Evolutionary conservation across 2,113 vertebrate genomes (phyloP).

Genomic region (Glaucidium brasilianum): DNA sequence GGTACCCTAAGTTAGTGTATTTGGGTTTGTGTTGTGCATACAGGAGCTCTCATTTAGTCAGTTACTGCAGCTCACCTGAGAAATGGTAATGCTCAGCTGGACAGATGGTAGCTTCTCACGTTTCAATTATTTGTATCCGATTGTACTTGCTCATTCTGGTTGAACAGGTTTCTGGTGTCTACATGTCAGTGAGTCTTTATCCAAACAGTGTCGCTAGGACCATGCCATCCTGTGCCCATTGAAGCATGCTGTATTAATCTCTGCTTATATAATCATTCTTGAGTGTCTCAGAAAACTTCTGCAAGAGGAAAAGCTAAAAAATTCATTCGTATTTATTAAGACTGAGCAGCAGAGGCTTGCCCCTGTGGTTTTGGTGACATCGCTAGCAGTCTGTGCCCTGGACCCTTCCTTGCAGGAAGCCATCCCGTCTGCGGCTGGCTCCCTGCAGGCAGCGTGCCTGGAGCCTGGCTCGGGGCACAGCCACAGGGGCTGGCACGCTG

Average conservation of each 20-base stretch:
- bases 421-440: fast-evolving
- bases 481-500: fast-evolving
- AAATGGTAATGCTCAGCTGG: not conserved
- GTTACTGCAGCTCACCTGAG: not conserved
- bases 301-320: not conserved
- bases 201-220: not conserved
- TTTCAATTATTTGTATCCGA: not conserved
- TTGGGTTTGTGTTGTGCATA: not conserved
- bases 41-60: not conserved
- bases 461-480: not conserved
- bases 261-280: not conserved
- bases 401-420: not conserved
- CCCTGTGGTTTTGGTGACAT: not conserved
- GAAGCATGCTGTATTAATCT: not conserved
- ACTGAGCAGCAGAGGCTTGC: not conserved
- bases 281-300: not conserved
- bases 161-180: not conserved
- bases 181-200: not conserved
- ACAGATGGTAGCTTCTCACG: not conserved
- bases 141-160: not conserved
- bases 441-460: not conserved
- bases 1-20: not conserved
- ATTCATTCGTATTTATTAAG: not conserved
- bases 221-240: not conserved
- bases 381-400: not conserved